Percentiles rank a stretch among this genome's conserved stretches.
Evolutionary conservation across 2,113 vertebrate genomes (phyloP).

Genomic region (Hippocampus mohnikei): DNA sequence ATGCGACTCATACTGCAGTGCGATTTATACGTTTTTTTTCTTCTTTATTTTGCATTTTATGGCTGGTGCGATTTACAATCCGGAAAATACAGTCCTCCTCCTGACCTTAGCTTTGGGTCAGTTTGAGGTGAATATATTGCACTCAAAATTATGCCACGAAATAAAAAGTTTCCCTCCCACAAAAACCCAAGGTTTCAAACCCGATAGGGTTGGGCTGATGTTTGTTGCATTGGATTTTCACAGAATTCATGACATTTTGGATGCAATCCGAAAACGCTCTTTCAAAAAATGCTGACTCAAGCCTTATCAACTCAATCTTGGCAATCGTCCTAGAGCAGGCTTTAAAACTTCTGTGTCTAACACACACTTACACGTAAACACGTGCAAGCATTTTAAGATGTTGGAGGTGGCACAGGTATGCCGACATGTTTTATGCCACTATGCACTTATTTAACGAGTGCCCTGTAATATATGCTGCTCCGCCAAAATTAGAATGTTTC

Average conservation of each 20-base stretch:
- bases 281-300: background rate
- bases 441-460: background rate
- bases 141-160: background rate
- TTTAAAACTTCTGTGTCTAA: background rate
- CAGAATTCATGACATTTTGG: background rate
- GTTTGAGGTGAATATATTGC: background rate
- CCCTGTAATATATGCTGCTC: background rate
- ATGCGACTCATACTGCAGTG: no score
- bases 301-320: background rate
- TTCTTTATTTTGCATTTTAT: no score
- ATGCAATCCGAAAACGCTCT: background rate
- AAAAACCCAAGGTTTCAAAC: background rate
- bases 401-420: background rate
- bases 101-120: no score
- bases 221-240: background rate
- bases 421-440: background rate
- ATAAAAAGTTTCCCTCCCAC: background rate
- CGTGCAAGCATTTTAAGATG: background rate
- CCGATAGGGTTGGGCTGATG: background rate
- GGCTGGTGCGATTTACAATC: no score
- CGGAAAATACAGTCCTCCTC: no score
- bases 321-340: background rate
- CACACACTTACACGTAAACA: background rate
- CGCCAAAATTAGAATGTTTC: background rate
- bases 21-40: no score